Base-by-base conservation (phyloP, 2,797 vertebrate species). In the Sebastes trivittatus region DNA sequence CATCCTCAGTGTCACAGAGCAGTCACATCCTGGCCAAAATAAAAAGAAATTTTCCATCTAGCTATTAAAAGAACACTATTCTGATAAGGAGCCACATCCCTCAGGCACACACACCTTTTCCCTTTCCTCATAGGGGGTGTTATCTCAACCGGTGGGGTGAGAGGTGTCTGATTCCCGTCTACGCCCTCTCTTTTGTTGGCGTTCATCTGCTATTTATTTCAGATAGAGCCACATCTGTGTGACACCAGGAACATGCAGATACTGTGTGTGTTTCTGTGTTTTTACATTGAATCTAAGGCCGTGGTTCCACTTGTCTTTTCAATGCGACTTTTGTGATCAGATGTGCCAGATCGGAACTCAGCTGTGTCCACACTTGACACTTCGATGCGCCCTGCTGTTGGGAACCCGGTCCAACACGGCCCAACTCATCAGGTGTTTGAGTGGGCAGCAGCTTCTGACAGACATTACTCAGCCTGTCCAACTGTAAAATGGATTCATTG, bases 41-140 rank as follows among this genome's bases (percentile, higher is more conserved):
- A 75, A 81, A 86, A 80, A 67, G 1, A 75, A 88, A 85, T 54
- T 86, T 93, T 91, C 82, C 87, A 81, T 70, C 22, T 23, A 58
- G 70, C 61, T 87, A 83, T 93, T 83, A 76, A 78, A 87, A 88
- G 62, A 73, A 18, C 36, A 63, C 27, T 38, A 38, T 82, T 85
- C 85, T 78, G 75, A 86, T 84, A 29, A 70, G 71, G 13, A 23
- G 13, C n/a, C 30, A 72, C 64, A 38, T 67, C 65, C 49, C 42
- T 27, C 30, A 34, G 69, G 9, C 36, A 27, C 61, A 38, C 64
- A 56, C 60, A 52, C 29, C 23, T 77, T 78, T 72, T 77, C 67
- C 67, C 49, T 22, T 58, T 77, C 78, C 70, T 4, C 30, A 22
- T 14, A 10, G 52, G 10, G 30, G 34, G 54, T 61, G 62, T 84